Base-by-base conservation (phyloP, 2,888 invertebrate species). In the Ctena decussata region DNA sequence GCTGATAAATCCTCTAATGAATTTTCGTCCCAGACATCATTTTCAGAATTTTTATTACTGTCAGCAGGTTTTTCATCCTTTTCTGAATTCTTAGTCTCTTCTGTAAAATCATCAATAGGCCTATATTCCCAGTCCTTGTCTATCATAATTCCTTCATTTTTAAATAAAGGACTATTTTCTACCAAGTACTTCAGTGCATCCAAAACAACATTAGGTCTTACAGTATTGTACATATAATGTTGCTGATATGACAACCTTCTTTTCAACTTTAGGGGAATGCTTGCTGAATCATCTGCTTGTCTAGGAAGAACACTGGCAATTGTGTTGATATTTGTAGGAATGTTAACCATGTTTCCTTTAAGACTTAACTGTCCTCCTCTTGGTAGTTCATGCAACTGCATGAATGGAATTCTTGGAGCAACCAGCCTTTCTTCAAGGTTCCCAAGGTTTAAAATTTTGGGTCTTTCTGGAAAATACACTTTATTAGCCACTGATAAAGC, bases 281-380 rank as follows among this genome's bases (percentile, higher is more conserved):
- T 60, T 21, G 5, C 24, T 30, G 18, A 39, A 11, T 65, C 73
- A 35, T 39, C 24, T 21, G 35, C n/a, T 27, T 35, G 49, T 44
- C 82, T 53, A 0, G 82, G 78, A 46, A 82, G 73, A 30, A 27
- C 39, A 3, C 21, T 24, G 0, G 73, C 60, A 44, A 65, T 73
- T 15, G 24, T n/a, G 11, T 71, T 39, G 0, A 78, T 32, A 65
- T 82, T 37, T 46, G 69, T 8, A 49, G 78, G 82, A 21, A 82
- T 74, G 74, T 78, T 78, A n/a, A 82, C 82, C 0, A 82, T 46
- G 39, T 77, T 73, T 8, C 82, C 82, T 30, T 30, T 39, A 2
- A 82, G 27, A 35, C 69, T 69, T 32, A 44, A 30, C 35, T 82
- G 82, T 21, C 39, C 39, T 27, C 81, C 81, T 32, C 69, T 39